Evolutionary conservation across 2,888 invertebrate species (phyloP).

Genomic region (Latrodectus hesperus): DNA sequence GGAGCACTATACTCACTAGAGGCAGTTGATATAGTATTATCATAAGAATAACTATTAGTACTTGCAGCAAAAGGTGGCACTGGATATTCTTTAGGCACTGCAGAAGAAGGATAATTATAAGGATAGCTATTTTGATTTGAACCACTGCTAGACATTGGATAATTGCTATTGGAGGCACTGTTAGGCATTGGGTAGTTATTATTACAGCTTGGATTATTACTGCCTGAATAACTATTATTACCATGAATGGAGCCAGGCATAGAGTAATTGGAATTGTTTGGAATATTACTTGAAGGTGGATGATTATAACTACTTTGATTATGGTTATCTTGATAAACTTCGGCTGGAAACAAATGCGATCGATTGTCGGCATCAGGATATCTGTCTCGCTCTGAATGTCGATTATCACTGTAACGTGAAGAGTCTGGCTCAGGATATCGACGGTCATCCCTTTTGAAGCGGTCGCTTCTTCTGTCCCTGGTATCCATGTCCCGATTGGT

Average conservation of each 20-base stretch:
- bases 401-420: constrained; percentile 25
- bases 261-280: not conserved
- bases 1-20: not conserved
- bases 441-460: constrained; percentile 54
- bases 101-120: not conserved
- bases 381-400: constrained; percentile 25
- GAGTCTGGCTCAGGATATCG: constrained; percentile 29
- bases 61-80: not conserved
- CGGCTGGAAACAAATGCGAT: constrained; percentile 5
- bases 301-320: not conserved
- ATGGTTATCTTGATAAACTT: not conserved
- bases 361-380: constrained; percentile 22
- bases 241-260: no score
- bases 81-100: not conserved
- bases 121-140: not conserved
- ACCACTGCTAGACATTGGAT: not conserved
- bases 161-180: not conserved
- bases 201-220: no score
- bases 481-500: constrained; percentile 36
- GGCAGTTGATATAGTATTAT: not conserved
- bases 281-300: not conserved
- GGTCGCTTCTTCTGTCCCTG: constrained; percentile 31
- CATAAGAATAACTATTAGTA: constrained; percentile 16
- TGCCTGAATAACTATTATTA: no score
- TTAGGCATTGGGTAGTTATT: not conserved